These are phyloP conservation scores for Xenopus laevis DNA, from an alignment of 2,113 vertebrate species.

Conservation along the genomic window DNA sequence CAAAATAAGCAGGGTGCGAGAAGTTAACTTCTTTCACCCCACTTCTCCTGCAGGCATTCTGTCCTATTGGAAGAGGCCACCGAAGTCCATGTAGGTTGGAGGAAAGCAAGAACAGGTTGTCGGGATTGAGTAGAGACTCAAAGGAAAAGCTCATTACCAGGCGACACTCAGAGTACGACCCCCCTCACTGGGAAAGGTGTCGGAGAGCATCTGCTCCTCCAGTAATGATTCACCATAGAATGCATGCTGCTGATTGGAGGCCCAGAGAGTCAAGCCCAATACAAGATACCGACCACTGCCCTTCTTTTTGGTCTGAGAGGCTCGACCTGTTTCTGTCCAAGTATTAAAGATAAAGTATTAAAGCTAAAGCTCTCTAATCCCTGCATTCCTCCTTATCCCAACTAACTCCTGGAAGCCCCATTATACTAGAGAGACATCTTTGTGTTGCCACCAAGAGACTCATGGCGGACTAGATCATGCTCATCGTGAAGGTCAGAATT, in stretches of 20 bases:
- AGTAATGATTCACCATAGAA: background rate
- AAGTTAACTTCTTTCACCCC: conserved; percentile 32
- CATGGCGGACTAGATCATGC: too few species aligned
- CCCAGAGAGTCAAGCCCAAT: conserved; percentile 5
- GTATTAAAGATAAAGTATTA: background rate
- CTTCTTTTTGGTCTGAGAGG: conserved; percentile 4
- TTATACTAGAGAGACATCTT: too few species aligned
- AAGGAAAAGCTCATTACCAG: background rate
- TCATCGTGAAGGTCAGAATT: too few species aligned
- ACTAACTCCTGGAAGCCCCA: too few species aligned
- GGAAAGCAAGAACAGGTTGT: background rate
- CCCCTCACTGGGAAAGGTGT: background rate
- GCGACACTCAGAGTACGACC: background rate
- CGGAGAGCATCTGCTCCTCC: conserved; percentile 19
- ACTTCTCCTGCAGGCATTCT: conserved; percentile 36
- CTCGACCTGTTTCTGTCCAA: conserved; percentile 3
- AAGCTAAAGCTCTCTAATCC: too few species aligned
- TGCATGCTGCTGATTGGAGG: too few species aligned
- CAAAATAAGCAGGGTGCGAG: background rate
- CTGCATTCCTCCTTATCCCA: too few species aligned
- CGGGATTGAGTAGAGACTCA: background rate
- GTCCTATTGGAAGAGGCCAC: conserved; percentile 32
- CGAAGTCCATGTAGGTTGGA: conserved; percentile 16
- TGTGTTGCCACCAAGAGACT: too few species aligned
- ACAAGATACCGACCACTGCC: background rate